A percentile compares a stretch with the other conserved stretches of the same genome.
Evolutionary conservation across 2,888 invertebrate genomes (phyloP).

Genomic region (Incurvaria masculella): DNA sequence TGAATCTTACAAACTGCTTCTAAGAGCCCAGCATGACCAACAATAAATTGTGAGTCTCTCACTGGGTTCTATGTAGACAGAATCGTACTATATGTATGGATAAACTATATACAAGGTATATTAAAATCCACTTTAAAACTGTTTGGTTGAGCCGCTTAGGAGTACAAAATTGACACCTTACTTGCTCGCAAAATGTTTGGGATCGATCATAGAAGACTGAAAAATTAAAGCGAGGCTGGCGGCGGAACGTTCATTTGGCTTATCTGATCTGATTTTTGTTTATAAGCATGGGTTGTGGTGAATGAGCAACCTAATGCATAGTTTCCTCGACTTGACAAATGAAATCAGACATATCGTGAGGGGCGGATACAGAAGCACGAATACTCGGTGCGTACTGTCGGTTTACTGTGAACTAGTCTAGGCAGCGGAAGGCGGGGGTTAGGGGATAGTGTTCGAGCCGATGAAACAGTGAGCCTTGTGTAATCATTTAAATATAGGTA

Average conservation of each 20-base stretch:
- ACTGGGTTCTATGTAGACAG: too few species aligned
- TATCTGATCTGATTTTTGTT: neutral
- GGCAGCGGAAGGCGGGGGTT: neutral
- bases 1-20: neutral
- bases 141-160: neutral
- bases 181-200: neutral
- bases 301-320: too few species aligned
- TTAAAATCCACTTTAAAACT: too few species aligned
- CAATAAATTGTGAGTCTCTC: neutral
- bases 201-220: neutral
- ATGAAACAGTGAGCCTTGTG: slow-evolving; percentile 46
- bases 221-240: neutral
- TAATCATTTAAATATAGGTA: slow-evolving; percentile 56
- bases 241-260: neutral
- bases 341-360: too few species aligned
- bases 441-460: too few species aligned
- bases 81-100: too few species aligned
- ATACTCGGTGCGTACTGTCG: too few species aligned
- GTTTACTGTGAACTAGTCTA: neutral
- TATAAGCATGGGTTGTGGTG: too few species aligned
- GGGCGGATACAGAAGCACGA: too few species aligned
- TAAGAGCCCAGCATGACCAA: neutral
- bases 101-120: too few species aligned
- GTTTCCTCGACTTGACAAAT: too few species aligned
- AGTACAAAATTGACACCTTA: neutral